phyloP scores from a whole-genome alignment of 2,797 vertebrate genomes.

The Typhlichthys eigenmanni region DNA sequence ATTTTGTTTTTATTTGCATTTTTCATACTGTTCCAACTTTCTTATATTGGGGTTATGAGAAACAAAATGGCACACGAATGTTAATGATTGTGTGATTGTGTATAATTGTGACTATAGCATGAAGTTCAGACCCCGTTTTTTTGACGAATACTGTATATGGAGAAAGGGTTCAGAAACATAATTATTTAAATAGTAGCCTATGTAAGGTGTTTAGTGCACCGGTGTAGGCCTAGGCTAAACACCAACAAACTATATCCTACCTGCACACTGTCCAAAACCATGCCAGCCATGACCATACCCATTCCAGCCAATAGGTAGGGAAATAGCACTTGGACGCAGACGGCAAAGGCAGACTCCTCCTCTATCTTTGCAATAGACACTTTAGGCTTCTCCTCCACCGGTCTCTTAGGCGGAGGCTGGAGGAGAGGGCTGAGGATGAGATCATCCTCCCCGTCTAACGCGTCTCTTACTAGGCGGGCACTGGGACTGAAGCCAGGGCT shows the following conservation, averaged over 20 bases:
- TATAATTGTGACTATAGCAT: too few species aligned
- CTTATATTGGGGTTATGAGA: too few species aligned
- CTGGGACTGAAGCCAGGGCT: conserved; percentile 47
- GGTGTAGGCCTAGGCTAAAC: too few species aligned
- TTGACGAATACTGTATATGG: too few species aligned
- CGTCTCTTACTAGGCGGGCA: conserved; percentile 49
- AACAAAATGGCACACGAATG: too few species aligned
- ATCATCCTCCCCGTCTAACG: conserved; percentile 75
- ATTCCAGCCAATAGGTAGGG: conserved; percentile 93
- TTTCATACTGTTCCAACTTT: too few species aligned
- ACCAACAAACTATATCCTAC: conserved; percentile 60
- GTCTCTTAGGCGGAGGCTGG: conserved; percentile 65
- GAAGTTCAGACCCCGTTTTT: too few species aligned
- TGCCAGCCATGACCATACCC: conserved; percentile 93
- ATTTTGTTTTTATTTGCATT: too few species aligned
- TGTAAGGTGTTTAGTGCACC: too few species aligned
- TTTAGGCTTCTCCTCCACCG: conserved; percentile 65
- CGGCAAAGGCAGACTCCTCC: conserved; percentile 81
- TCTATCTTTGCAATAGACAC: conserved; percentile 63
- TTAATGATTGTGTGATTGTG: too few species aligned
- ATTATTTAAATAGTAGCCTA: too few species aligned
- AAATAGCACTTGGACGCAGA: conserved; percentile 87
- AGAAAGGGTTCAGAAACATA: too few species aligned
- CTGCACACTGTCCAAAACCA: conserved; percentile 91
- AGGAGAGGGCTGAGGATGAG: conserved; percentile 49